Conservation (phyloP, 2,888 invertebrate genomes). For the Mesorhabditis belari region DNA sequence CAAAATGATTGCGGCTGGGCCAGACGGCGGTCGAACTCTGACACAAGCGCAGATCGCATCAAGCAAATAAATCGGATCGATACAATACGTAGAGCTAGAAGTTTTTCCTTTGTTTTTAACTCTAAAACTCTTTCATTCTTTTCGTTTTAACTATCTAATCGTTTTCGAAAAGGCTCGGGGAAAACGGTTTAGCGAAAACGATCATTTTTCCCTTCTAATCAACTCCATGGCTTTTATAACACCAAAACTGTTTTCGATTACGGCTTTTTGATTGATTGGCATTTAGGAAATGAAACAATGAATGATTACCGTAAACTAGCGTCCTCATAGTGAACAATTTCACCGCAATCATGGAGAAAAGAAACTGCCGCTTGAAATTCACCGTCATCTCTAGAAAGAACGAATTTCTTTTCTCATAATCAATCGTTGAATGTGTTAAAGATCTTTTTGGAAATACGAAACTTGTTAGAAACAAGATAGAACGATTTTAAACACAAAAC, state of each 20-base stretch:
- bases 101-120: too few relatives aligned
- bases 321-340: conserved; percentile 36
- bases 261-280: neutral
- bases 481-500: too few relatives aligned
- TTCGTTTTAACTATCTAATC: too few relatives aligned
- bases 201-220: too few relatives aligned
- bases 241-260: too few relatives aligned
- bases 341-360: conserved; percentile 76
- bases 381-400: conserved; percentile 68
- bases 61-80: neutral
- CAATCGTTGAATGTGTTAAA: too few relatives aligned
- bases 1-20: neutral
- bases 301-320: conserved; percentile 64
- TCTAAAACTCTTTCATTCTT: too few relatives aligned
- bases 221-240: too few relatives aligned
- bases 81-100: neutral
- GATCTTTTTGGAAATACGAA: too few relatives aligned
- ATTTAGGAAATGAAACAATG: neutral
- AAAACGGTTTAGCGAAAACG: too few relatives aligned
- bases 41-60: neutral
- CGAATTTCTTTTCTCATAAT: conserved; percentile 53
- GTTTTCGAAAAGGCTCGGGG: too few relatives aligned
- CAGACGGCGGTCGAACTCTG: neutral
- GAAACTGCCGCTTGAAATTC: conserved; percentile 90
- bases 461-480: too few relatives aligned